Evolutionary conservation across 1,140 invertebrate species (phyloP).

Genomic region (Geopemphigus sp.): DNA sequence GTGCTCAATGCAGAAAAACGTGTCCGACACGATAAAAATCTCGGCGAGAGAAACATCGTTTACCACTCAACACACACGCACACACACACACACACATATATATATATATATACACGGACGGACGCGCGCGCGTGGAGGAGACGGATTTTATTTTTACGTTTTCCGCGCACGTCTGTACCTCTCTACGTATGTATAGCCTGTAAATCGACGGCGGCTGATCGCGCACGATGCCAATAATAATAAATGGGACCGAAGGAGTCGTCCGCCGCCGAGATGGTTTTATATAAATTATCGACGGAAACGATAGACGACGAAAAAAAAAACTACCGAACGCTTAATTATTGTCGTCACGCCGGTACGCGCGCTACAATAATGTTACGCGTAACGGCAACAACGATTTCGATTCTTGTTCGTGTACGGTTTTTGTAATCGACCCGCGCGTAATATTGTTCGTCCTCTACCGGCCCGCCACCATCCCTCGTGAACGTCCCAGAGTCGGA

Average conservation of each 20-base stretch:
- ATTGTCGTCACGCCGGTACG: slow-evolving; percentile 10
- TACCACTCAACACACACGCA: slow-evolving; percentile 44
- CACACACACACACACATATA: no score
- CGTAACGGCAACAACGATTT: no score
- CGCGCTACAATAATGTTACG: no score
- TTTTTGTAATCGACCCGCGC: no score
- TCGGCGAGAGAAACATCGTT: slow-evolving; percentile 46
- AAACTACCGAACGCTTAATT: slow-evolving; percentile 8
- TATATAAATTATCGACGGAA: not conserved
- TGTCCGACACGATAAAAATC: slow-evolving; percentile 49
- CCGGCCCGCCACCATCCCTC: no score
- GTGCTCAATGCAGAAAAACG: slow-evolving; percentile 48
- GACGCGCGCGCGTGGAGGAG: not conserved
- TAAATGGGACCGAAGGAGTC: not conserved
- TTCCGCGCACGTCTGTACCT: slow-evolving; percentile 1
- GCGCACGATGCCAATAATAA: slow-evolving; percentile 25
- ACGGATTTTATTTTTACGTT: slow-evolving; percentile 43
- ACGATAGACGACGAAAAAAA: not conserved
- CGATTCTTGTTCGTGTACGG: no score
- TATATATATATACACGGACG: no score
- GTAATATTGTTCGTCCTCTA: no score
- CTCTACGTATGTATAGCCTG: not conserved
- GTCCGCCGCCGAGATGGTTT: not conserved
- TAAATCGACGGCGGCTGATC: not conserved
- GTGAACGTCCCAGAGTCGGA: no score